Evolutionary conservation across 2,888 invertebrate genomes (phyloP).

Genomic region (Ceramica pisi): DNA sequence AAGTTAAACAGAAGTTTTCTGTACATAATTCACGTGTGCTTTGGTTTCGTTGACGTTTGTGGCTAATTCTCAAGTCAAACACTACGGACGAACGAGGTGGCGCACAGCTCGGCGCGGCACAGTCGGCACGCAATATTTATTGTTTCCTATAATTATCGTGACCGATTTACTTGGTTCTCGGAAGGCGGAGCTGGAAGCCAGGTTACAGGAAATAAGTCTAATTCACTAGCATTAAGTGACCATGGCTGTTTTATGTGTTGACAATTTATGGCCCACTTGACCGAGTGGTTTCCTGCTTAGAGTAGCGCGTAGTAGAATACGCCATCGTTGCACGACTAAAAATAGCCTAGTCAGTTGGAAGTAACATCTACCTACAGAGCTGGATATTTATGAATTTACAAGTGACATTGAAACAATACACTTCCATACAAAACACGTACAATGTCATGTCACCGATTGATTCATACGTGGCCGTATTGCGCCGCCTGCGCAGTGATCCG

Average conservation of each 20-base stretch:
- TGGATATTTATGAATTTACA: not conserved
- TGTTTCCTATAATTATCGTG: slow-evolving; percentile 60
- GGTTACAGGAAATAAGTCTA: slow-evolving; percentile 47
- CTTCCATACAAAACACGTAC: not conserved
- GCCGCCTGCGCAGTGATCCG: slow-evolving; percentile 31
- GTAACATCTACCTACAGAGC: not conserved
- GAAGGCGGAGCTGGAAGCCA: slow-evolving; percentile 46
- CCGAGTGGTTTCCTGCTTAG: not conserved
- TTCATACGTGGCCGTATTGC: slow-evolving; percentile 6
- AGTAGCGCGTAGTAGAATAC: not conserved
- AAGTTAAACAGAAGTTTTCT: not conserved
- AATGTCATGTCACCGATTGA: slow-evolving; percentile 30
- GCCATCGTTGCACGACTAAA: not conserved
- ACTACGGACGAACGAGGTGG: slow-evolving; percentile 11
- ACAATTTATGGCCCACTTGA: slow-evolving; percentile 15
- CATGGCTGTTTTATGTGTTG: slow-evolving; percentile 10
- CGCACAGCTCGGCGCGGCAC: not conserved
- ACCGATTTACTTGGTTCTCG: slow-evolving; percentile 40
- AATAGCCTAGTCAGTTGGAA: not conserved
- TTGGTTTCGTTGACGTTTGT: slow-evolving; percentile 3
- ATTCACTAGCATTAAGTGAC: slow-evolving; percentile 21
- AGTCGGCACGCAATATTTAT: slow-evolving; percentile 57
- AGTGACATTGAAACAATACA: slow-evolving; percentile 3
- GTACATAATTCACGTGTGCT: not conserved
- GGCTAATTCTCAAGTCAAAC: slow-evolving; percentile 28